Conservation (phyloP, 2,113 vertebrate species). For the Nothoprocta pentlandii region DNA sequence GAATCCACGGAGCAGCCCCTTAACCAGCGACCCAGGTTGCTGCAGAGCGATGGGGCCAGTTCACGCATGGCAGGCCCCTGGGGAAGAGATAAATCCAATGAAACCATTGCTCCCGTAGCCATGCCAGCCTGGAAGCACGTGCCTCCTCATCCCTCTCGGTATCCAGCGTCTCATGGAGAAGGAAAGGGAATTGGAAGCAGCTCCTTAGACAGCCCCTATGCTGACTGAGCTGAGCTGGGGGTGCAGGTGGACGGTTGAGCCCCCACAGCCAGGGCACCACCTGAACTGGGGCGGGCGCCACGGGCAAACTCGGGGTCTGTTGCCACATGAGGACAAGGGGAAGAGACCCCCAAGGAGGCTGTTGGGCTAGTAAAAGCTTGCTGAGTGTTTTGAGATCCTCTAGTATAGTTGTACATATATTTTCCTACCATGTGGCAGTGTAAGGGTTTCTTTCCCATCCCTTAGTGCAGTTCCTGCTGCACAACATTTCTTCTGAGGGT, state of each 20-base stretch:
- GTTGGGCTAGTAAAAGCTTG: neutral
- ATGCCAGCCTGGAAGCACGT: neutral
- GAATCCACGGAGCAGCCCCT: neutral
- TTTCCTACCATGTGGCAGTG: neutral
- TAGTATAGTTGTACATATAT: neutral
- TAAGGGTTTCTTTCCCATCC: neutral
- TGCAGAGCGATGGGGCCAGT: neutral
- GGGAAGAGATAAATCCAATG: neutral
- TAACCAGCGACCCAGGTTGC: neutral
- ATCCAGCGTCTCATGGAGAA: neutral
- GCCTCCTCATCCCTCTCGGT: neutral
- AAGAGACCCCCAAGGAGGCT: neutral
- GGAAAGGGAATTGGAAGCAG: neutral
- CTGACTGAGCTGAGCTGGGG: rapidly evolving
- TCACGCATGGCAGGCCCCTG: neutral
- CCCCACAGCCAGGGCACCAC: neutral
- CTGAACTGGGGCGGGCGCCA: neutral
- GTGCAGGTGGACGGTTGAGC: neutral
- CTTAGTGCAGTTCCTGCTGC: neutral
- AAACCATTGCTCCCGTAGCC: neutral
- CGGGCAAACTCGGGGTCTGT: neutral
- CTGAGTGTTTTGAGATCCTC: neutral
- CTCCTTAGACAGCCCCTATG: neutral
- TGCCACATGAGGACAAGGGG: neutral
- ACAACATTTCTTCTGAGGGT: neutral